Conservation (phyloP, 2,797 vertebrate species). For the Premnoplex brunnescens region DNA sequence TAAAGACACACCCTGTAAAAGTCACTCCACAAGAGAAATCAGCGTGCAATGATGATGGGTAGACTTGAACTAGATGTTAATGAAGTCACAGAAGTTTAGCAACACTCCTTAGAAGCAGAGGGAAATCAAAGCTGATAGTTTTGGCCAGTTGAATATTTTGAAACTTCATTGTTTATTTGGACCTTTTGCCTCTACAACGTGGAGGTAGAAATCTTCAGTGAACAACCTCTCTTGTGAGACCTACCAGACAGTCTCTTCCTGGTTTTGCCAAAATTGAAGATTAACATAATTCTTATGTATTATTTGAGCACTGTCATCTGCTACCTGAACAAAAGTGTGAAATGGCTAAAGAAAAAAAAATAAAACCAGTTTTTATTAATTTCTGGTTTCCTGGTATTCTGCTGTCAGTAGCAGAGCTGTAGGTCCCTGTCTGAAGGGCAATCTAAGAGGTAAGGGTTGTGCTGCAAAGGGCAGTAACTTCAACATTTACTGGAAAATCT, state of each 20-base stretch:
- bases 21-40: neutral
- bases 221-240: neutral
- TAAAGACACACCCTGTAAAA: neutral
- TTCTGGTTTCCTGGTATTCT: neutral
- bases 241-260: neutral
- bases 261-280: neutral
- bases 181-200: neutral
- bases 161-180: neutral
- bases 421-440: neutral
- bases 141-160: neutral
- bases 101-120: neutral
- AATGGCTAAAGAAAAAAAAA: neutral
- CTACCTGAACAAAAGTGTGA: neutral
- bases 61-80: neutral
- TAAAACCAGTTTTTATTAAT: neutral
- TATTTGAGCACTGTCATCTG: neutral
- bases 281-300: neutral
- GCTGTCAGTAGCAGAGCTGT: neutral
- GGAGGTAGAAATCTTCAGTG: neutral
- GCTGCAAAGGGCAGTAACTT: neutral
- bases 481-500: conserved; percentile 48
- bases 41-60: neutral
- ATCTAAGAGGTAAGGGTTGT: neutral
- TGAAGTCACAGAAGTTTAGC: neutral
- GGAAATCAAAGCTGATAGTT: neutral